Base-by-base conservation (phyloP, 2,113 vertebrate species). In the Ondatra zibethicus region DNA sequence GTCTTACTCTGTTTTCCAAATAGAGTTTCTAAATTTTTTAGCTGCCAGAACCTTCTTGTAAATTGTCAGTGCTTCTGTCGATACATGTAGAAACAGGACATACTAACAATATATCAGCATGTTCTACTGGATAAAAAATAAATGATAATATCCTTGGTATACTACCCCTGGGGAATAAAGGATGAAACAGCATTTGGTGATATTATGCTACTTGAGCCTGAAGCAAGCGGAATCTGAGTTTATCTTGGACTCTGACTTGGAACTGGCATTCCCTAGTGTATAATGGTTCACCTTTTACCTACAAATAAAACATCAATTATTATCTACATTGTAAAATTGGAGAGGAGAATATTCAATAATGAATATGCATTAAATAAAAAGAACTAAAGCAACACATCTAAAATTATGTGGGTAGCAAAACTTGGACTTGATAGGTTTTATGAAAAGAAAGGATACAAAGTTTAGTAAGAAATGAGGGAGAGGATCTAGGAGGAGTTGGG, bases 181-280 rank as follows among this genome's bases (percentile, higher is more conserved):
- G n/a, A 92, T 7, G 25, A 21, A 89, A 4, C 5, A 33, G 0
- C n/a, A 25, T 45, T 95, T 94, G 72, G 65, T 70, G 4, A 45
- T 80, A 85, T 42, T 88, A 76, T 17, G 88, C 31, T 87, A n/a
- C 39, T 91, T 13, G 7, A 31, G 11, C 27, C 7, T 68, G 76
- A 84, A 81, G 29, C 19, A 88, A 95, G 86, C 87, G 4, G 0
- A 29, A 82, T 86, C 25, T 52, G 21, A 82, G 63, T 89, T 84
- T 73, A 82, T 65, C 27, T 39, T 45, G 13, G 2, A 33, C 16
- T 86, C 70, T 16, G 75, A 65, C 45, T 85, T 86, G 33, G 50
- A 92, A 87, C 1, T 78, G 25, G 14, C 23, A 92, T 95, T 91
- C 91, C 17, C 45, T 88, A 78, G 17, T 94, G 89, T 95, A 45